Conservation (phyloP, 2,113 vertebrate genomes). For the Pica pica region DNA sequence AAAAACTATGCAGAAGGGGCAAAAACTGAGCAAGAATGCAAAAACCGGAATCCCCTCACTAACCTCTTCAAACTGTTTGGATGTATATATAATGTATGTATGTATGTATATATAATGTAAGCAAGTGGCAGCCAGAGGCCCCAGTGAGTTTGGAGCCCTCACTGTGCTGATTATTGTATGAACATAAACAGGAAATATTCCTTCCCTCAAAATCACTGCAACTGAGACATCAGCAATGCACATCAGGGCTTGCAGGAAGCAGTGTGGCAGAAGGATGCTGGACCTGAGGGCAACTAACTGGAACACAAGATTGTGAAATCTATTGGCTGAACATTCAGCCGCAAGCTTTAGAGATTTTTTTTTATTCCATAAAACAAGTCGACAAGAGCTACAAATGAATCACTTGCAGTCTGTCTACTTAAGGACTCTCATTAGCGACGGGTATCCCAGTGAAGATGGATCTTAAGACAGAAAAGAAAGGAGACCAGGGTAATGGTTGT, state of each 20-base stretch:
- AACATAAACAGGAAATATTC: not conserved
- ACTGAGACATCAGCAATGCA: not conserved
- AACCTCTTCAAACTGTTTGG: not conserved
- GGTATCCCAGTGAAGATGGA: not conserved
- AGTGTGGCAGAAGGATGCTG: not conserved
- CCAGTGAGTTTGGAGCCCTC: not conserved
- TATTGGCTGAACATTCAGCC: not conserved
- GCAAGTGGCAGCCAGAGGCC: not conserved
- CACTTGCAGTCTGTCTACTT: not conserved
- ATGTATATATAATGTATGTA: not conserved
- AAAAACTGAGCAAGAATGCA: not conserved
- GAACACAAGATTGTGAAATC: not conserved
- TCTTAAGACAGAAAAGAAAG: not conserved
- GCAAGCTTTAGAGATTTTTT: not conserved
- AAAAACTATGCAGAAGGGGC: not conserved
- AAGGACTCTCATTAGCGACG: conserved; percentile 19
- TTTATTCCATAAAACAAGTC: not conserved
- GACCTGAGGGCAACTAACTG: conserved; percentile 11
- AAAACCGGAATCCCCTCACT: not conserved
- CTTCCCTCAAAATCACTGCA: not conserved
- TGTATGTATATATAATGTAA: not conserved
- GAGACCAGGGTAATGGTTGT: not conserved
- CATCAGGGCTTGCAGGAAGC: not conserved
- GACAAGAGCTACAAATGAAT: conserved; percentile 11
- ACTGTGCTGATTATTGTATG: not conserved